Evolutionary conservation across 2,888 invertebrate species (phyloP), one percentile per base, ranked within the genome.

Genomic region (Hypomecis atomaria): DNA sequence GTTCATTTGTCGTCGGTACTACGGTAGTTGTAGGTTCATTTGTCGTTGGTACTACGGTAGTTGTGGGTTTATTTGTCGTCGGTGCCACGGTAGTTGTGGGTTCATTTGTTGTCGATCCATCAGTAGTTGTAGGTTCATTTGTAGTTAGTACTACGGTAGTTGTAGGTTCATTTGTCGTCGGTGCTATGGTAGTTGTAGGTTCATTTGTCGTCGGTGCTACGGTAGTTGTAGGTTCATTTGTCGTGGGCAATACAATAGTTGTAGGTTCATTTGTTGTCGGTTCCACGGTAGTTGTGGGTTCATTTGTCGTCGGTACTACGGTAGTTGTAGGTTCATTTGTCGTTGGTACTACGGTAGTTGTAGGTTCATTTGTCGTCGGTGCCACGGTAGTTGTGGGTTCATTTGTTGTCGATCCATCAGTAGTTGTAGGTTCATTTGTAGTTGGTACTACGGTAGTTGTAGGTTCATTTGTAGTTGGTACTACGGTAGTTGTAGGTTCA

Each of bases 51-150:
- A 5, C 11, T 9, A 10, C 10, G 8, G n/a, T 34, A 1, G 50
- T 50, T 0, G 54, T 59, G 5, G 52, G 44, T 36, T 9, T 0
- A 40, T 5, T 40, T 7, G 40, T 40, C 2, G 49, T 57, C 1
- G 47, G 23, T 11, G 10, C n/a, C 10, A 13, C 47, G 0, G 37
- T 23, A 8, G 48, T 45, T 33, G 40, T 37, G n/a, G 40, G 45
- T 38, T 40, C 47, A 23, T 36, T 47, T 4, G 56, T 56, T 5
- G 47, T 47, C 5, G 40, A 2, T 8, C 0, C 34, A 9, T 7
- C 33, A 7, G 37, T 44, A 1, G 43, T 43, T 10, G 60, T 55
- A 6, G 40, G 47, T 37, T 36, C 58, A 42, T 36, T 47, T 23
- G 52, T 61, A 9, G 49, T 36, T 2, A 47, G n/a, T 6, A 4